phyloP scores from a whole-genome alignment of 2,797 vertebrate species.

The Todus mexicanus region DNA sequence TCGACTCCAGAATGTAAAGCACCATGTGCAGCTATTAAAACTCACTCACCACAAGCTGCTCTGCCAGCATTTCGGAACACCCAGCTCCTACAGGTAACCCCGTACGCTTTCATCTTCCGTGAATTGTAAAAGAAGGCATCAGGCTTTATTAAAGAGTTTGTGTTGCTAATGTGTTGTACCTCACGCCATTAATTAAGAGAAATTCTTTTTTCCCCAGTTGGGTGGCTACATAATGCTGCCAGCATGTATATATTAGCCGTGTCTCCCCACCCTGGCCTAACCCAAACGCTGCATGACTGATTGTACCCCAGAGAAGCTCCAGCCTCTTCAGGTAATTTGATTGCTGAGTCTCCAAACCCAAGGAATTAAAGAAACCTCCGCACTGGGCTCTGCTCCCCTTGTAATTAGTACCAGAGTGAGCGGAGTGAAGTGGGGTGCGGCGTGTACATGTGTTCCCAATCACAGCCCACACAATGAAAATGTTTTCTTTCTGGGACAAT shows the following conservation, averaged over 20 bases:
- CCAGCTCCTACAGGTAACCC: constrained; percentile 2
- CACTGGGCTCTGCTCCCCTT: constrained; percentile 57
- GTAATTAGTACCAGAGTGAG: constrained; percentile 68
- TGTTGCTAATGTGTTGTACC: constrained; percentile 24
- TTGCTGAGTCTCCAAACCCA: constrained; percentile 45
- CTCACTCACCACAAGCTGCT: constrained; percentile 15
- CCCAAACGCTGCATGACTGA: constrained; percentile 17
- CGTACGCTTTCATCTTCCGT: neutral
- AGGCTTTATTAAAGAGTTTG: constrained; percentile 31
- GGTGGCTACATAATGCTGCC: constrained; percentile 45
- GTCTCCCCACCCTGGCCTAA: constrained; percentile 53
- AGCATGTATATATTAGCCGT: constrained; percentile 39
- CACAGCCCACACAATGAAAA: constrained; percentile 75
- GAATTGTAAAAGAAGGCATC: constrained; percentile 5
- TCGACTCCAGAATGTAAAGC: constrained; percentile 8
- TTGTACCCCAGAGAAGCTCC: constrained; percentile 59
- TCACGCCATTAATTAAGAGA: constrained; percentile 67
- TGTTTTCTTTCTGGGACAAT: constrained; percentile 75
- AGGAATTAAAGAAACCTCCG: constrained; percentile 62
- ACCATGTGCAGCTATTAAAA: constrained; percentile 39
- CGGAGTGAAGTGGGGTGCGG: constrained; percentile 49
- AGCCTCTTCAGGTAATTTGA: constrained; percentile 65
- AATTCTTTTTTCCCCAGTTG: constrained; percentile 57
- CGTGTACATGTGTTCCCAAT: constrained; percentile 73
- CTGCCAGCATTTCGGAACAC: constrained; percentile 22